These are phyloP conservation scores for Propithecus deckenii DNA, from an alignment of 2,797 vertebrate genomes.

Conservation along the genomic window DNA sequence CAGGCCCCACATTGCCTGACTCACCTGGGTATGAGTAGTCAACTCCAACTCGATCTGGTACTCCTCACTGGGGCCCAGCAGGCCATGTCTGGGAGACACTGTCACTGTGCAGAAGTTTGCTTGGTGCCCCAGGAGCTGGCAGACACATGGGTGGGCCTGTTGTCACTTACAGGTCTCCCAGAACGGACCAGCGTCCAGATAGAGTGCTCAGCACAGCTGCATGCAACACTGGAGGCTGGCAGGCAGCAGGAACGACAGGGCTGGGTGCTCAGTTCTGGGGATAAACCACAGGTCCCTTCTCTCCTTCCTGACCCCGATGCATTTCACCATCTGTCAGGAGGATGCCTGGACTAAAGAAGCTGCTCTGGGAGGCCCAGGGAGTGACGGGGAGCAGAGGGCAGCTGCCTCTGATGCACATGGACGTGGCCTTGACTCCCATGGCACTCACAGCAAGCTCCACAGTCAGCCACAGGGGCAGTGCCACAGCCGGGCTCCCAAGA, in stretches of 20 bases:
- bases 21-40: conserved; percentile 85
- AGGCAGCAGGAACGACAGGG: neutral
- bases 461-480: neutral
- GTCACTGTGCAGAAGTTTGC: conserved; percentile 83
- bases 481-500: neutral
- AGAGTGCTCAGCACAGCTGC: fast-evolving
- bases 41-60: conserved; percentile 87
- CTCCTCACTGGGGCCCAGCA: conserved; percentile 88
- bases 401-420: neutral
- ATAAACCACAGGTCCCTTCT: neutral
- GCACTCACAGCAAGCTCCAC: neutral
- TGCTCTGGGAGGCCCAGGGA: neutral
- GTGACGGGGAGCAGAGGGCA: neutral
- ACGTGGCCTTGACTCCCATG: fast-evolving
- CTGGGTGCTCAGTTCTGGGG: neutral
- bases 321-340: neutral
- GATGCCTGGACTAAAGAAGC: neutral
- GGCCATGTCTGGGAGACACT: conserved; percentile 87
- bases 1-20: neutral
- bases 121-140: conserved; percentile 88
- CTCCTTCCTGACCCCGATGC: neutral
- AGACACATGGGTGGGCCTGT: neutral
- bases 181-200: neutral
- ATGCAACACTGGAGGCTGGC: neutral
- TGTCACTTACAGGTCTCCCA: neutral